A percentile compares a stretch with the other conserved stretches of the same genome.
Evolutionary conservation across 2,113 vertebrate genomes (phyloP).

Genomic region (Tricholaema leucomelas): DNA sequence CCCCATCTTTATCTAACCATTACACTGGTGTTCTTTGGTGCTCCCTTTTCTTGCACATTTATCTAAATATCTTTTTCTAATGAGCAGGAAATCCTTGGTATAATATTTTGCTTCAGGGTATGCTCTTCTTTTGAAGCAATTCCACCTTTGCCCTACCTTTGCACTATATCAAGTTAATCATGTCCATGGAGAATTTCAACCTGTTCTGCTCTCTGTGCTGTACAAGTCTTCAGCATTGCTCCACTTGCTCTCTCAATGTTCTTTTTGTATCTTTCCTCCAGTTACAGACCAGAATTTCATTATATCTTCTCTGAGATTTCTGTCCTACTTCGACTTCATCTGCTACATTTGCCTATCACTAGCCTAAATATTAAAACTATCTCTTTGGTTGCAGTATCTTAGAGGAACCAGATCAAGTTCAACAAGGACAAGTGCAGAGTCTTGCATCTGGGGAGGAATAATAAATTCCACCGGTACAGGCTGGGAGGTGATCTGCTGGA

Average conservation of each 20-base stretch:
- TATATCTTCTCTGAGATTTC: slow-evolving; percentile 29
- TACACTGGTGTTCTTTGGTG: not conserved
- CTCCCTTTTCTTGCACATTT: not conserved
- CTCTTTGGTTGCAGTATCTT: slow-evolving; percentile 5
- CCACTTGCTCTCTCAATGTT: slow-evolving; percentile 24
- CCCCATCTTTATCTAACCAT: not conserved
- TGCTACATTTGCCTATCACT: slow-evolving; percentile 32
- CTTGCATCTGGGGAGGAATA: no score
- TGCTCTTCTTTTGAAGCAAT: slow-evolving; percentile 39
- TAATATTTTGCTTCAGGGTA: slow-evolving; percentile 30
- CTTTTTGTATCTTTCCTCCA: not conserved
- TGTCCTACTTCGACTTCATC: slow-evolving; percentile 40
- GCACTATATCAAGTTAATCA: slow-evolving; percentile 40
- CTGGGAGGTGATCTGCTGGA: no score
- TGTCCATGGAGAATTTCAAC: slow-evolving; percentile 46
- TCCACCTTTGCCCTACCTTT: slow-evolving; percentile 58
- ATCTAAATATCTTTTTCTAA: not conserved
- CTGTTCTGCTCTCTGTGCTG: slow-evolving; percentile 28
- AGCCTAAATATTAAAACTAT: slow-evolving; percentile 46
- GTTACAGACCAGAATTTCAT: not conserved
- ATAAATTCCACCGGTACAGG: no score
- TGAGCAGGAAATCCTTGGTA: not conserved
- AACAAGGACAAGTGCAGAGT: no score
- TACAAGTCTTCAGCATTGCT: slow-evolving; percentile 41
- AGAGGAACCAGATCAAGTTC: no score